Percentiles rank a stretch among this genome's conserved stretches.
These are phyloP conservation scores for Orthosia gothica DNA, from an alignment of 2,888 invertebrate species.

Conservation along the genomic window DNA sequence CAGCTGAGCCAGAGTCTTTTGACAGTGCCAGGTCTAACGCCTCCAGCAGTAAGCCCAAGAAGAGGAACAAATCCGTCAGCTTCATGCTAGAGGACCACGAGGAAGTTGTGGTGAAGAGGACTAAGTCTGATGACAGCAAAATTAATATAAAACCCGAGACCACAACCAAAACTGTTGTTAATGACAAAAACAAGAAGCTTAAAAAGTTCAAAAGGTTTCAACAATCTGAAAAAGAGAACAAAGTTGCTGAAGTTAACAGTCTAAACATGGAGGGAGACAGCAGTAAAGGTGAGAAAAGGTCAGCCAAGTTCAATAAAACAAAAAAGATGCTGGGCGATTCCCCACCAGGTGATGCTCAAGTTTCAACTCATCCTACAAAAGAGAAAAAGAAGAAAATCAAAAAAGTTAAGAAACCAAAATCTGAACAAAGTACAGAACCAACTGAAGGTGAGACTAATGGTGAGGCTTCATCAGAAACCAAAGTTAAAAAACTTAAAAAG, in stretches of 20 bases:
- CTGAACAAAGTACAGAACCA: constrained; percentile 57
- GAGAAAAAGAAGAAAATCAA: constrained; percentile 71
- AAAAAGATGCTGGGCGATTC: constrained; percentile 52
- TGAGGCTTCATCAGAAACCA: constrained; percentile 59
- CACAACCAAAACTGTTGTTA: constrained; percentile 46
- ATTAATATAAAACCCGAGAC: constrained; percentile 53
- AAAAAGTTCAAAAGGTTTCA: constrained; percentile 64
- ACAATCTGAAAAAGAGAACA: constrained; percentile 73
- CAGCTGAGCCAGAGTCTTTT: constrained; percentile 60
- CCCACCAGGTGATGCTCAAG: constrained; percentile 43
- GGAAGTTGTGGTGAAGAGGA: constrained; percentile 79
- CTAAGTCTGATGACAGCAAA: constrained; percentile 78
- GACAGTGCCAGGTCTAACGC: constrained; percentile 63
- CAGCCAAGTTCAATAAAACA: constrained; percentile 57
- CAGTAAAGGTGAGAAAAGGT: constrained; percentile 47
- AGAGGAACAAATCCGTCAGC: constrained; percentile 87
- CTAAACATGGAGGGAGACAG: constrained; percentile 56
- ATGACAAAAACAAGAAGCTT: constrained; percentile 55
- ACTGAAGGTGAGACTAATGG: constrained; percentile 61
- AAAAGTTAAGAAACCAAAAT: constrained; percentile 69
- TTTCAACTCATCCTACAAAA: constrained; percentile 51
- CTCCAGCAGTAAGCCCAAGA: constrained; percentile 76
- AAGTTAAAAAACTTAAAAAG: constrained; percentile 76
- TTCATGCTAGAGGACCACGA: constrained; percentile 85
- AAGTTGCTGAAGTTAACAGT: constrained; percentile 50